Evolutionary conservation across 2,888 invertebrate species (phyloP), one percentile per base, ranked within the genome.

Genomic region (Kryphioiulus occultus): DNA sequence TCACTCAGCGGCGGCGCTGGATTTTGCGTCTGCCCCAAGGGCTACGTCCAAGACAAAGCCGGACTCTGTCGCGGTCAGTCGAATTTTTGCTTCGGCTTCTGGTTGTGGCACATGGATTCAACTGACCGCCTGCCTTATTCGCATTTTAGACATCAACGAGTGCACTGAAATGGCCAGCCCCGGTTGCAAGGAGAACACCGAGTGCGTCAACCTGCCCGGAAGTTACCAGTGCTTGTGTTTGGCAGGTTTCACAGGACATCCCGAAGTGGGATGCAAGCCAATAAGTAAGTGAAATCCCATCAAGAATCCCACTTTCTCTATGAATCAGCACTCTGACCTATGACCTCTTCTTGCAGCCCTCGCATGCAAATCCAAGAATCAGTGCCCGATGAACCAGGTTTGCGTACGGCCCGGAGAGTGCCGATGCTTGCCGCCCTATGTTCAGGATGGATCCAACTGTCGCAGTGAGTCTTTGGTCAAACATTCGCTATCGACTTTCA

Each of bases 341-440:
- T 85, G 17, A 30, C 15, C 39, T 32, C 9, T 82, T 15, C n/a
- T 87, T 19, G 15, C 83, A 88, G 88, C 86, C 10, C 85, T 85
- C 26, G 47, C 42, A 32, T 89, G 88, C 47, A 87, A 59, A 19
- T 85, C 85, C 39, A 88, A 88, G 59, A 88, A 88, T 88, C 97
- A 97, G 91, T 98, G 98, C 91, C 94, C 95, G 87, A 92, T 95
- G 0, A 97, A 98, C 91, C 97, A 98, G 92, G 96, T 96, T 92
- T 98, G 98, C 91, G 95, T 97, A 39, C 96, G 97, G 91, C 97
- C 97, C 0, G 97, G 97, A 0, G 95, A 96, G 92, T 98, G 98
- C 91, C 94, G 97, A 26, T 98, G 98, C 91, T 96, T 96, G 42
- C 97, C 97, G 26, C 98, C 98, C 0, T 98, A 95, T 92, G 94